Percentiles rank a stretch among this genome's conserved stretches.
phyloP scores from a whole-genome alignment of 2,888 invertebrate genomes.

The Trachelus stipa region DNA sequence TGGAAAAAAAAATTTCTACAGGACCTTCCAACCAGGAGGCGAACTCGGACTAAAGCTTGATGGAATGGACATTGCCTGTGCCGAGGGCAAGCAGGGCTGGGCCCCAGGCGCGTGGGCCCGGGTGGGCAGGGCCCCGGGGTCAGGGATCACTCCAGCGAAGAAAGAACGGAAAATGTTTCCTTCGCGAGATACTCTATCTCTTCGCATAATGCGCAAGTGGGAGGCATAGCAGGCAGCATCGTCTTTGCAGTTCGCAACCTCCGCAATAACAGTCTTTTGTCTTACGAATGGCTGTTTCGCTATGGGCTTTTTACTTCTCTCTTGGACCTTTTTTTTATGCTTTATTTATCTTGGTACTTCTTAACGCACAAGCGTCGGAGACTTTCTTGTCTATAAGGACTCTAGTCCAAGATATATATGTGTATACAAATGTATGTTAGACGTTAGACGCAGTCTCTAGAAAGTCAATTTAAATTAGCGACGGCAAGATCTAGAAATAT shows the following conservation, averaged over 20 bases:
- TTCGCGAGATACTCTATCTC: slow-evolving; percentile 51
- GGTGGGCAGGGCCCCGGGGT: slow-evolving; percentile 51
- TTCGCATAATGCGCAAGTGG: slow-evolving; percentile 56
- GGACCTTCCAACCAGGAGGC: neutral
- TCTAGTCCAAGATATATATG: too few species aligned
- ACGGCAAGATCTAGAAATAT: too few species aligned
- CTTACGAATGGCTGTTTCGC: slow-evolving; percentile 12
- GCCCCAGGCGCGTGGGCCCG: slow-evolving; percentile 40
- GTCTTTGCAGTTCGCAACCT: slow-evolving; percentile 25
- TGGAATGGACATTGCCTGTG: slow-evolving; percentile 8
- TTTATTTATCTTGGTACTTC: neutral
- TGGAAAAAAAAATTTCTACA: slow-evolving; percentile 24
- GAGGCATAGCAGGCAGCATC: slow-evolving; percentile 35
- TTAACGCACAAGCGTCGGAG: neutral
- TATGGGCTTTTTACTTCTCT: slow-evolving; percentile 10
- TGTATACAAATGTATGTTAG: too few species aligned
- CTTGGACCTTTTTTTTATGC: slow-evolving; percentile 27
- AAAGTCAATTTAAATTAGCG: too few species aligned
- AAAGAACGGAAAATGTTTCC: slow-evolving; percentile 27
- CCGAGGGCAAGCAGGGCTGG: slow-evolving; percentile 18
- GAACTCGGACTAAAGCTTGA: neutral
- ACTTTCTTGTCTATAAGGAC: too few species aligned
- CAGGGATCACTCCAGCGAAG: slow-evolving; percentile 47
- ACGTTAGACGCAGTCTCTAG: too few species aligned
- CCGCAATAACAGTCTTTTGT: slow-evolving; percentile 41